phyloP scores from a whole-genome alignment of 2,113 vertebrate species.

The Hyaena hyaena region DNA sequence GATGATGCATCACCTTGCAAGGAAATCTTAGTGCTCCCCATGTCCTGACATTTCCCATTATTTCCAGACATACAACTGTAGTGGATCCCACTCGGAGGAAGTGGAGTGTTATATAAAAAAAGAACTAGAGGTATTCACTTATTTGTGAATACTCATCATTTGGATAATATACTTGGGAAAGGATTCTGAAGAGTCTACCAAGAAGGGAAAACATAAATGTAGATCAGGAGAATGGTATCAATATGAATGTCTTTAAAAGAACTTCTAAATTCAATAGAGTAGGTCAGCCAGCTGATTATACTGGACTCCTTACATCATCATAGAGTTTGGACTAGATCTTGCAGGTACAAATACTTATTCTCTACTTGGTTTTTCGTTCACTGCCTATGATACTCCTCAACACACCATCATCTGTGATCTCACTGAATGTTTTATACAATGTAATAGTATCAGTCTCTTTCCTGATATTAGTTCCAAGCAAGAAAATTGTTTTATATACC shows the following conservation, averaged over 20 bases:
- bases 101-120: background rate
- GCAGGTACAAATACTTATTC: background rate
- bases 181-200: background rate
- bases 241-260: background rate
- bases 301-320: background rate
- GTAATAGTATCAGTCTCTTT: background rate
- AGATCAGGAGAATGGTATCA: background rate
- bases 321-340: background rate
- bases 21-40: background rate
- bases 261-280: background rate
- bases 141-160: background rate
- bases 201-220: background rate
- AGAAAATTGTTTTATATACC: background rate
- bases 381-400: background rate
- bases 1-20: background rate
- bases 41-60: background rate
- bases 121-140: background rate
- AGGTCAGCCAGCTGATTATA: background rate
- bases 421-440: background rate
- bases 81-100: background rate
- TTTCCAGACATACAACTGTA: background rate
- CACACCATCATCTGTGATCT: background rate
- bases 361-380: background rate
- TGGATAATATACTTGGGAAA: background rate
- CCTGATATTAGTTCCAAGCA: background rate